Evolutionary conservation across 2,888 invertebrate genomes (phyloP), one percentile per base, ranked within the genome.

Genomic region (Euplagia quadripunctaria): DNA sequence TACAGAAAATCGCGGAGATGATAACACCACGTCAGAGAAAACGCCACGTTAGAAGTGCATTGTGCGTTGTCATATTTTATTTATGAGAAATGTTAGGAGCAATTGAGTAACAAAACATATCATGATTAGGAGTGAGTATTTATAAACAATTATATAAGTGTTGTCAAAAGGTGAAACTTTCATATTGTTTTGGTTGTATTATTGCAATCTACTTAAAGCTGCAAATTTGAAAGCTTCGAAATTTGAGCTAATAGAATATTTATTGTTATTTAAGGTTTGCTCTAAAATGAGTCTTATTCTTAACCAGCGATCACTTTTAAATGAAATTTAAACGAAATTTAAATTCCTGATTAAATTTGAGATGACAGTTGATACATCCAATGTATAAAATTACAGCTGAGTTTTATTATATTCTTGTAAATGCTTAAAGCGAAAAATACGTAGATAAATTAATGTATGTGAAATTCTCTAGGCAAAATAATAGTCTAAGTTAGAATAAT

Each of bases 81-180:
- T 78, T 76, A 76, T 74, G 75, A 79, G 75, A 82, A 77, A 76
- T 75, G 63, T 75, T 83, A 83, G 88, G 88, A 88, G 86, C 88
- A 88, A 88, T 87, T 82, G 80, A 85, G 93, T 89, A 94, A 95
- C 94, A 88, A 89, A 93, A 95, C 95, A 95, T 95, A 95, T 95
- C 95, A 95, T 92, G 86, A 88, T 86, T 90, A 91, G 90, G 89
- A 91, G 94, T 95, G 94, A 94, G 87, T 92, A 88, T 89, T 89
- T 91, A 81, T 90, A 88, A 88, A 86, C 84, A 82, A 85, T 92
- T 86, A 79, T 92, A 91, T 93, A 91, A 91, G 86, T 91, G 92
- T 93, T 91, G 92, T 94, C 82, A 76, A 78, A 70, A 73, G 73
- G 73, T 69, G 71, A 77, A 63, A 74, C 67, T 74, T 68, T 74